Conservation (phyloP, 2,797 vertebrate genomes). For the Squalus acanthias region DNA sequence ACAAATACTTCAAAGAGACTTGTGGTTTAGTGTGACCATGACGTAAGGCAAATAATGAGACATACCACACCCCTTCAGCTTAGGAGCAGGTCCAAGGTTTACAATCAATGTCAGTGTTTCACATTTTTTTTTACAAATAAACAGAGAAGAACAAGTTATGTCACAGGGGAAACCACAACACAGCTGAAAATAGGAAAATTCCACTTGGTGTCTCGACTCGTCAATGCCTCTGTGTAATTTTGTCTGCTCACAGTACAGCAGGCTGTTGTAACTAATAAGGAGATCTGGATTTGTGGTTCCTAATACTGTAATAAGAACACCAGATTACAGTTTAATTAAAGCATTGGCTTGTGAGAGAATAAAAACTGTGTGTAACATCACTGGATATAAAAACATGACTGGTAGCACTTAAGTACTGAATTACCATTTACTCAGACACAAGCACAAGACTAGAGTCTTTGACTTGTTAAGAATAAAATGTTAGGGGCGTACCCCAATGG, state of each 20-base stretch:
- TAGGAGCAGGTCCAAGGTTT: constrained; percentile 2
- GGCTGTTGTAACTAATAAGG: constrained; percentile 46
- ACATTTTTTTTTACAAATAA: constrained; percentile 12
- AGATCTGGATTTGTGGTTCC: constrained; percentile 46
- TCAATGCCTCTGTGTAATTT: constrained; percentile 31
- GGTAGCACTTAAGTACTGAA: constrained; percentile 59
- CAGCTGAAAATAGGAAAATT: constrained; percentile 35
- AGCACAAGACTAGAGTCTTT: constrained; percentile 67
- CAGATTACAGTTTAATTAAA: constrained; percentile 55
- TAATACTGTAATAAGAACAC: constrained; percentile 49
- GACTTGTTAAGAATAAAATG: constrained; percentile 59
- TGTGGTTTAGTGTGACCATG: constrained; percentile 14
- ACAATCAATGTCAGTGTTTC: constrained; percentile 30
- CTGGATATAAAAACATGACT: constrained; percentile 57
- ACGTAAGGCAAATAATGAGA: constrained; percentile 33
- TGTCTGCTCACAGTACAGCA: constrained; percentile 22
- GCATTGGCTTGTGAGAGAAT: constrained; percentile 43
- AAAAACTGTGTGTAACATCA: constrained; percentile 60
- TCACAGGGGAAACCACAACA: constrained; percentile 34
- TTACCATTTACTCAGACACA: constrained; percentile 54
- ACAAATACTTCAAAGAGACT: neutral
- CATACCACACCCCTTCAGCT: neutral
- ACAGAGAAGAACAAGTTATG: constrained; percentile 19
- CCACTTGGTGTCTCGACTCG: constrained; percentile 15
- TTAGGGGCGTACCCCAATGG: neutral